Conservation (phyloP, 2,888 invertebrate genomes). For the Colostygia pectinataria region DNA sequence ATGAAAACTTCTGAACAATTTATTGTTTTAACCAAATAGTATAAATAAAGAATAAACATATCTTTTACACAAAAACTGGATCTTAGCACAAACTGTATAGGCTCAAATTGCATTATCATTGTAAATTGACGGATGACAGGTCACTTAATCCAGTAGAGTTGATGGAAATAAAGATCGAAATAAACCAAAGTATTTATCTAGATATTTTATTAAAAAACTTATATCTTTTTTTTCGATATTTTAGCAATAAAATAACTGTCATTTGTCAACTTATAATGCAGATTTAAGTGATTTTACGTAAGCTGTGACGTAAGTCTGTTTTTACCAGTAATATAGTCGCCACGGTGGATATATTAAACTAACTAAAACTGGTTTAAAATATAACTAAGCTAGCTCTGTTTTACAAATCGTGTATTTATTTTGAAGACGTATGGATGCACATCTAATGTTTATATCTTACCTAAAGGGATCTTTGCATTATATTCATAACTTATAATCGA, state of each 20-base stretch:
- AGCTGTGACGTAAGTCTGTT: too few relatives aligned
- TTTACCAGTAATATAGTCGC: too few relatives aligned
- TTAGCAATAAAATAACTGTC: too few relatives aligned
- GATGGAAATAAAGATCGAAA: too few relatives aligned
- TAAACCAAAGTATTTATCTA: too few relatives aligned
- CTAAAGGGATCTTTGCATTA: slow-evolving; percentile 55
- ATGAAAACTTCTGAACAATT: slow-evolving; percentile 24
- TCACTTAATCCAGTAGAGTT: background rate
- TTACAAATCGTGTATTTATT: background rate
- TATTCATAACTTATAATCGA: too few relatives aligned
- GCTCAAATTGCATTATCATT: slow-evolving; percentile 56
- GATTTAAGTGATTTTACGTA: background rate
- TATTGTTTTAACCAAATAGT: slow-evolving; percentile 36
- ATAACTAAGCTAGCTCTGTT: too few relatives aligned
- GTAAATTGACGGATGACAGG: background rate
- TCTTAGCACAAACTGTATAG: slow-evolving; percentile 71
- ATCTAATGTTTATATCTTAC: slow-evolving; percentile 53
- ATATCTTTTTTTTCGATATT: too few relatives aligned
- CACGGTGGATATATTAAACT: too few relatives aligned
- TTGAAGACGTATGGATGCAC: slow-evolving; percentile 32
- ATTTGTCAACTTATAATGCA: slow-evolving; percentile 5
- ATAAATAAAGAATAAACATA: slow-evolving; percentile 73
- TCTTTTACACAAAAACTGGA: slow-evolving; percentile 64
- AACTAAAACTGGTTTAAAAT: too few relatives aligned
- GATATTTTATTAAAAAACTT: too few relatives aligned